phyloP scores from a whole-genome alignment of 2,888 invertebrate genomes.

The Punctoribates punctum region DNA sequence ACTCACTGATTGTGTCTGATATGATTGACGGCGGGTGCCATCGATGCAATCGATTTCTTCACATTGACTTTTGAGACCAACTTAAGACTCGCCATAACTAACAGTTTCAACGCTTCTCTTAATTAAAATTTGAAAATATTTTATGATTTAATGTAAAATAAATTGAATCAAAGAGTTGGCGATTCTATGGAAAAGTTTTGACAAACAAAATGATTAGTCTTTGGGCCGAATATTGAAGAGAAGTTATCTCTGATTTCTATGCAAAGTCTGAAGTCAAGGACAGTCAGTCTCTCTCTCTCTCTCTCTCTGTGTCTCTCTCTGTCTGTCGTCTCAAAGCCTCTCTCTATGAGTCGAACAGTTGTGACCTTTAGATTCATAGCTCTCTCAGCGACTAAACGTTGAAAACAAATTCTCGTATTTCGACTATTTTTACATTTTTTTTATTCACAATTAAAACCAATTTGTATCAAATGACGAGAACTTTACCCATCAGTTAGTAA shows the following conservation, averaged over 20 bases:
- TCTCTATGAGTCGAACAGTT: background rate
- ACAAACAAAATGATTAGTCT: background rate
- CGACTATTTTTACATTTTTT: too few relatives aligned
- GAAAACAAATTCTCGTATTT: too few relatives aligned
- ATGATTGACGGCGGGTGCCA: background rate
- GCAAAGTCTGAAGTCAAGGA: constrained; percentile 20
- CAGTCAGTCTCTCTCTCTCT: background rate
- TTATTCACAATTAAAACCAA: too few relatives aligned
- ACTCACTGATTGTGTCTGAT: constrained; percentile 21
- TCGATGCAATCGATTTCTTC: background rate
- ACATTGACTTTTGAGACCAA: constrained; percentile 7
- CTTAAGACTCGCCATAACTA: constrained; percentile 22
- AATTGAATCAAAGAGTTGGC: background rate
- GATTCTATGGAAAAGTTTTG: background rate
- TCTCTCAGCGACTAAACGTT: too few relatives aligned
- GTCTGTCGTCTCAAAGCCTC: background rate
- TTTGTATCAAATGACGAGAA: too few relatives aligned
- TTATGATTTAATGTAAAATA: too few relatives aligned
- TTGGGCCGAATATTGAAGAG: background rate
- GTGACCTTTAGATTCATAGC: background rate
- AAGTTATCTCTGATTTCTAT: background rate
- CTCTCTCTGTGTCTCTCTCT: too few relatives aligned
- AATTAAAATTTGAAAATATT: too few relatives aligned
- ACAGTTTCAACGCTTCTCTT: background rate
- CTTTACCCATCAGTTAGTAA: too few relatives aligned